These are phyloP conservation scores for Diorhabda carinulata DNA, from an alignment of 1,140 invertebrate species.

Conservation along the genomic window DNA sequence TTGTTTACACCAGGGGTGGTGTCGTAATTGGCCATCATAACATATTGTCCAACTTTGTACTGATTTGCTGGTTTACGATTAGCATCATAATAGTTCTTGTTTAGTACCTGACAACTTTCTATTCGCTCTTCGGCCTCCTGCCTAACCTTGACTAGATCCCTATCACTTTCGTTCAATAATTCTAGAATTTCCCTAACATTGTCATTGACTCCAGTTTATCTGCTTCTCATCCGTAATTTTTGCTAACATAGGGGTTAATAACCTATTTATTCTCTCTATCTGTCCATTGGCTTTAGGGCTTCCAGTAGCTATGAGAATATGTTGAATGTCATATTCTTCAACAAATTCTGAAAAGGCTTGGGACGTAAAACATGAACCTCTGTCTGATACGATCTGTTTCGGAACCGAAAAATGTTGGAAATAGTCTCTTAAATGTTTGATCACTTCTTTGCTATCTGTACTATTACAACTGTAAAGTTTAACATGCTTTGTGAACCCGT, in stretches of 20 bases:
- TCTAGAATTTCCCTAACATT: background rate
- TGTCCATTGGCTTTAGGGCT: constrained; percentile 30
- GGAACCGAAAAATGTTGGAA: constrained; percentile 25
- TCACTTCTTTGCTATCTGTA: constrained; percentile 22
- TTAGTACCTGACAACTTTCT: too few relatives aligned
- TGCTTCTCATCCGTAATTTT: constrained; percentile 18
- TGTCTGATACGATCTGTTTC: constrained; percentile 25
- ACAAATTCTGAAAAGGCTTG: constrained; percentile 25
- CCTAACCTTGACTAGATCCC: too few relatives aligned
- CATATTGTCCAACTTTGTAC: too few relatives aligned
- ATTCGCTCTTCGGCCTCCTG: too few relatives aligned
- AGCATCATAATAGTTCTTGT: too few relatives aligned
- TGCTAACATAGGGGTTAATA: constrained; percentile 27
- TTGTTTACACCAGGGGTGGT: too few relatives aligned
- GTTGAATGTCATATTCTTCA: constrained; percentile 23
- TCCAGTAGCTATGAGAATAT: constrained; percentile 23
- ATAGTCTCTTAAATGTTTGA: constrained; percentile 25
- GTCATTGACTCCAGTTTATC: constrained; percentile 24
- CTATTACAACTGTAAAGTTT: constrained; percentile 25
- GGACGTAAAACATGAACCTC: constrained; percentile 28
- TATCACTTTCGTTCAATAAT: constrained; percentile 37
- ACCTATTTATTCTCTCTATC: constrained; percentile 34
- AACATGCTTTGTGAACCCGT: constrained; percentile 36
- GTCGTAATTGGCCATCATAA: too few relatives aligned
- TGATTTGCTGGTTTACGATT: too few relatives aligned